Evolutionary conservation across 2,797 vertebrate species (phyloP), one percentile per base, ranked within the genome.

Genomic region (Myiotriccus ornatus): DNA sequence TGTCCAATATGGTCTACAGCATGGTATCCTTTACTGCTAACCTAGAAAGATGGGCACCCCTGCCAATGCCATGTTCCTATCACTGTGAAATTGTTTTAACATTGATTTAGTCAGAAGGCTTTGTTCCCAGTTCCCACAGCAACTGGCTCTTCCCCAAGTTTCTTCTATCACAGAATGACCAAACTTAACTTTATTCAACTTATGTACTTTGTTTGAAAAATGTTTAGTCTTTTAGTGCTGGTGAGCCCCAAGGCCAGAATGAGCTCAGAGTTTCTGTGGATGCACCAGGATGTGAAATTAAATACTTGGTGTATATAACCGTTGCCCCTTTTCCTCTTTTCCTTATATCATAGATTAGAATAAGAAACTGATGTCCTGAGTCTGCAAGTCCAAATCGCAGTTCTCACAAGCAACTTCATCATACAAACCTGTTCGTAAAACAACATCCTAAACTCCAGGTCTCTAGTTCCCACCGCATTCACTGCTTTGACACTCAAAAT

Each of bases 71-170:
- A 39, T 86, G 93, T 90, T 94, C 91, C 85, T 9, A 27, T 55
- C 83, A 57, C 73, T 21, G 30, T 39, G 69, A 94, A 96, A 96
- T 93, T 73, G 35, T 71, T 95, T 96, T 96, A 96, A 65, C 62
- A 96, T 96, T 91, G 96, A 96, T 95, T 94, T 65, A 62, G 79
- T 52, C 63, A 73, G 43, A 93, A 86, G 55, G 79, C 47, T 93
- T 91, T 73, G 50, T 68, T 93, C 89, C 65, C 52, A 81, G 62
- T n/a, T 93, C 93, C 95, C 4, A 32, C 85, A 96, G 92, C 89
- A 88, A 88, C 63, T 86, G 87, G 50, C 79, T 91, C 25, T 81
- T 93, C 76, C 76, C 56, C 1, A 20, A 70, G 79, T 52, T 92
- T 78, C 62, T 87, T 85, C 69, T 76, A 25, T 89, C 65, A 71